Percentiles rank a stretch among this genome's conserved stretches.
These are phyloP conservation scores for Pionites leucogaster DNA, from an alignment of 2,113 vertebrate species.

Conservation along the genomic window DNA sequence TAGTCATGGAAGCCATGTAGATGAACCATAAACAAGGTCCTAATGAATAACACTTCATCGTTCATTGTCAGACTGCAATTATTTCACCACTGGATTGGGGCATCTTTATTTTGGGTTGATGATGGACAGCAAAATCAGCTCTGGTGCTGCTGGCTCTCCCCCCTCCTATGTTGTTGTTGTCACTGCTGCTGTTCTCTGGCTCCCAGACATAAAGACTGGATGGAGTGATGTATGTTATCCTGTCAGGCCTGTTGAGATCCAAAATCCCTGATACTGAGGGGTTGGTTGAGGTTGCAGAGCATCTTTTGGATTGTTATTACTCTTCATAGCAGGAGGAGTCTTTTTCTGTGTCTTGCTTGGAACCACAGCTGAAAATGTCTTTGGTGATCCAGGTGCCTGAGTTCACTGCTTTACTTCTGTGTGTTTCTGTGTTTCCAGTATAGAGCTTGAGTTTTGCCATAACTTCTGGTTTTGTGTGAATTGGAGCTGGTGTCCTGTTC, in stretches of 20 bases:
- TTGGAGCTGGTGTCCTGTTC: not conserved
- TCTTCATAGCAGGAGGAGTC: not conserved
- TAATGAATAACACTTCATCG: not conserved
- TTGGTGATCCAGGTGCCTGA: not conserved
- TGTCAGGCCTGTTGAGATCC: not conserved
- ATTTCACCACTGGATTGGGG: not conserved
- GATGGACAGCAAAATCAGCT: not conserved
- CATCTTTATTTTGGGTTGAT: not conserved
- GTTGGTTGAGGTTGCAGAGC: not conserved
- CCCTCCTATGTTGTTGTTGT: not conserved
- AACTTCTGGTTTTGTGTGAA: not conserved
- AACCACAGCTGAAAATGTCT: not conserved
- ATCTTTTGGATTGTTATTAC: not conserved
- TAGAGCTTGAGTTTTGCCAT: not conserved
- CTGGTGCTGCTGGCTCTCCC: not conserved
- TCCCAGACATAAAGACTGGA: not conserved
- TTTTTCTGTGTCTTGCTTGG: not conserved
- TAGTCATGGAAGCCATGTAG: constrained; percentile 21
- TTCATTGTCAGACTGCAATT: not conserved
- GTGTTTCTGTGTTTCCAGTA: not conserved
- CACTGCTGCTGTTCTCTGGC: not conserved
- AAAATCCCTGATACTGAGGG: not conserved
- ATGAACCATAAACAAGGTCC: not conserved
- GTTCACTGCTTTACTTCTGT: not conserved
- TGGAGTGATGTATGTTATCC: not conserved